These are phyloP conservation scores for Hymenochirus boettgeri DNA, from an alignment of 2,113 vertebrate genomes.

Conservation along the genomic window DNA sequence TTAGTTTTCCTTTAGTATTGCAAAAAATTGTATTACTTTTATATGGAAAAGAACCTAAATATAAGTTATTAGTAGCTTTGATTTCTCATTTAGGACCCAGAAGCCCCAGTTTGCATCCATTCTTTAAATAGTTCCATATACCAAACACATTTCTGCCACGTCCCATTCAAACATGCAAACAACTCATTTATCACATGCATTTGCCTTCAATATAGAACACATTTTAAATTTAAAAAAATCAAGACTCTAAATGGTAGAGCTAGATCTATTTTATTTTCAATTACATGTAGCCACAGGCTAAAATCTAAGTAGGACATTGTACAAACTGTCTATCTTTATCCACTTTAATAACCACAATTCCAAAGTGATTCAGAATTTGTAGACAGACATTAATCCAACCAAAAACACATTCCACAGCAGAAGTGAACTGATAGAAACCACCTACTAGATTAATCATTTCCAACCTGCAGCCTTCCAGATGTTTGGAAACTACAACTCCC, in stretches of 20 bases:
- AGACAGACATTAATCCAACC: slow-evolving; percentile 39
- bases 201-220: neutral
- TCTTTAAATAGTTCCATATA: too few relatives aligned
- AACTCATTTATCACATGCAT: neutral
- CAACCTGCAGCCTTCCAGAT: too few relatives aligned
- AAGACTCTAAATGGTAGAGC: slow-evolving; percentile 7
- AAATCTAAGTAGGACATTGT: slow-evolving; percentile 59
- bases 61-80: too few relatives aligned
- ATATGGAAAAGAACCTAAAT: too few relatives aligned
- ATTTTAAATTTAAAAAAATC: slow-evolving; percentile 5
- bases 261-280: slow-evolving; percentile 49
- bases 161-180: neutral
- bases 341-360: slow-evolving; percentile 51
- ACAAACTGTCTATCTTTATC: slow-evolving; percentile 47
- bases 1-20: too few relatives aligned
- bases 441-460: too few relatives aligned
- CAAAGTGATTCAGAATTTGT: slow-evolving; percentile 54
- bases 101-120: too few relatives aligned
- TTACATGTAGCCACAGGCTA: slow-evolving; percentile 60
- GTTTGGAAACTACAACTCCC: too few relatives aligned
- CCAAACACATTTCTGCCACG: neutral
- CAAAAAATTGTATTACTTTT: too few relatives aligned
- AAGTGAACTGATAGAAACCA: neutral
- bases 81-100: too few relatives aligned
- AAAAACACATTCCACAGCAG: neutral